A percentile compares a stretch with the other conserved stretches of the same genome.
phyloP scores from a whole-genome alignment of 2,888 invertebrate genomes.

The Cheilosia vulpina region DNA sequence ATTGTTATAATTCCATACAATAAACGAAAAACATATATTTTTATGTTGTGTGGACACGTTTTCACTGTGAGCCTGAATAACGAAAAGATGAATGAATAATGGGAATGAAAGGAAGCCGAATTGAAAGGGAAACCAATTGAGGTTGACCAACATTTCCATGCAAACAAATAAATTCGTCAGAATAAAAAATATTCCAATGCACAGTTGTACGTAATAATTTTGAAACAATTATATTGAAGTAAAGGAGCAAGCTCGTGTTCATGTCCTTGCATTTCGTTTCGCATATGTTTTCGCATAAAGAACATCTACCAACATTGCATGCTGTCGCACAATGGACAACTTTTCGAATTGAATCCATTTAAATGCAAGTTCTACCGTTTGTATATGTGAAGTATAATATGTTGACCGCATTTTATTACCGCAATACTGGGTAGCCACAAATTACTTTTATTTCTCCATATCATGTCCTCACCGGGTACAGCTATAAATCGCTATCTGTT shows the following conservation, averaged over 20 bases:
- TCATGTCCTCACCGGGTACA: not conserved
- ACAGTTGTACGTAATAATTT: no score
- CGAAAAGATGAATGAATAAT: no score
- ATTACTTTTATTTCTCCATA: not conserved
- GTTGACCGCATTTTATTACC: not conserved
- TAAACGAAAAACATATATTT: no score
- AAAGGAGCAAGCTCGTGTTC: not conserved
- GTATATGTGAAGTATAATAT: not conserved
- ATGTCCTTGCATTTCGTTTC: not conserved
- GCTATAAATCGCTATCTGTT: not conserved
- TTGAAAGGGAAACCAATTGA: no score
- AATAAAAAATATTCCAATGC: no score
- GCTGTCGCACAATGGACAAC: not conserved
- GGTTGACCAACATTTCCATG: no score
- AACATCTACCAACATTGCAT: not conserved
- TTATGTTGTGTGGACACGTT: no score
- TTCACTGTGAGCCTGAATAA: no score
- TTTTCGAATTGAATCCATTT: conserved; percentile 7
- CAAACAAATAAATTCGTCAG: not conserved
- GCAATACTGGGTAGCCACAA: not conserved
- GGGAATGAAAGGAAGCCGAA: no score
- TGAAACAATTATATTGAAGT: no score
- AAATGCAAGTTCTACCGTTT: not conserved
- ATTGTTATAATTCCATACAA: no score
- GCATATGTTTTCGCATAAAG: not conserved